Evolutionary conservation across 2,797 vertebrate species (phyloP).

Genomic region (Australoheros facetus): DNA sequence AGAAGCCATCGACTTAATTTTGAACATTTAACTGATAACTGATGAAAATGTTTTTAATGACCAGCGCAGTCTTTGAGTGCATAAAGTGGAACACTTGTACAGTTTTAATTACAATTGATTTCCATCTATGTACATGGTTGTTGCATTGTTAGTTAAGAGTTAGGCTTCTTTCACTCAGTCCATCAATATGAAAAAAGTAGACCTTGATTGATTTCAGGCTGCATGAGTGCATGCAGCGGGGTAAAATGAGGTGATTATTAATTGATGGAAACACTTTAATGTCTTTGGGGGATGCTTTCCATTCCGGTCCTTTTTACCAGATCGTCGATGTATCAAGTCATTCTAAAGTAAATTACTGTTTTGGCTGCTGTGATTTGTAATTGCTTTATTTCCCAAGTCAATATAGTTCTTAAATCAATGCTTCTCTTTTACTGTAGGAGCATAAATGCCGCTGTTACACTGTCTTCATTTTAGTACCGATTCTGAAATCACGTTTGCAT

Average conservation of each 20-base stretch:
- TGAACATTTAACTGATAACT: slow-evolving; percentile 86
- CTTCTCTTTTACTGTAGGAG: slow-evolving; percentile 22
- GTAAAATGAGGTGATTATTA: slow-evolving; percentile 69
- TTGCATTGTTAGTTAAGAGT: slow-evolving; percentile 73
- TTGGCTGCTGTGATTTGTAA: slow-evolving; percentile 56
- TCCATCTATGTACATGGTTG: slow-evolving; percentile 83
- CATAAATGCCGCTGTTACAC: not conserved
- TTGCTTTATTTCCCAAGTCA: slow-evolving; percentile 60
- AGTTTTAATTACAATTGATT: slow-evolving; percentile 95
- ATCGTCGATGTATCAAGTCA: slow-evolving; percentile 61
- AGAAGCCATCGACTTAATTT: slow-evolving; percentile 80
- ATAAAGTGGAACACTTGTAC: slow-evolving; percentile 88
- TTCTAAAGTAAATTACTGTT: slow-evolving; percentile 63
- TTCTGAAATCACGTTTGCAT: not conserved
- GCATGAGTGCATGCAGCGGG: slow-evolving; percentile 53
- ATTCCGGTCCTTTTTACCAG: slow-evolving; percentile 31
- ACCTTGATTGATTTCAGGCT: slow-evolving; percentile 73
- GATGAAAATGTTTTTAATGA: slow-evolving; percentile 88
- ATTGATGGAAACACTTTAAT: slow-evolving; percentile 60
- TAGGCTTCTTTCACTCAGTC: slow-evolving; percentile 63
- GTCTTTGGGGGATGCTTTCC: slow-evolving; percentile 67
- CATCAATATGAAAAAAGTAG: slow-evolving; percentile 66
- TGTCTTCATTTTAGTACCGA: not conserved
- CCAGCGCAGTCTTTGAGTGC: slow-evolving; percentile 82
- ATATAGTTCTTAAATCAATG: slow-evolving; percentile 24